A percentile compares a stretch with the other conserved stretches of the same genome.
phyloP scores from a whole-genome alignment of 2,888 invertebrate genomes.

The Diaperis boleti region DNA sequence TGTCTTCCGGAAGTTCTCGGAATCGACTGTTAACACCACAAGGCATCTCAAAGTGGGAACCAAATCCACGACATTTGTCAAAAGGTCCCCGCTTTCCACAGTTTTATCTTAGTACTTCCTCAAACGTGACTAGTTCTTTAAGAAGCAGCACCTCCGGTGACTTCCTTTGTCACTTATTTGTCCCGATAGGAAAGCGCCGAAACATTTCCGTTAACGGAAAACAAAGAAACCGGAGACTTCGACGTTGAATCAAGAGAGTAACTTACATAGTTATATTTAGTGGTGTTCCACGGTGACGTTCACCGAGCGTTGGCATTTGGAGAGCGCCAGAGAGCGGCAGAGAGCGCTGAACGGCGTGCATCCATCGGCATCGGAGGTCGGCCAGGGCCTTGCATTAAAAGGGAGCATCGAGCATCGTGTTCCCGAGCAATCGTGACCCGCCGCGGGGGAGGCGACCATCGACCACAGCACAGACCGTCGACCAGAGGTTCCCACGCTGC shows the following conservation, averaged over 20 bases:
- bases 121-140: conserved; percentile 8
- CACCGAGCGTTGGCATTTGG: conserved; percentile 44
- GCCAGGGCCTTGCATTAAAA: conserved; percentile 59
- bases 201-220: background rate
- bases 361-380: conserved; percentile 45
- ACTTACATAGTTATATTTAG: no score
- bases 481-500: conserved; percentile 62
- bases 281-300: conserved; percentile 34
- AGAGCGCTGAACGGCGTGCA: conserved; percentile 56
- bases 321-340: conserved; percentile 57
- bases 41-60: no score
- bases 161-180: background rate
- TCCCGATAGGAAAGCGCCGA: background rate
- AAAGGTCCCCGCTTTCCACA: background rate
- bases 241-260: conserved; percentile 33
- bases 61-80: no score
- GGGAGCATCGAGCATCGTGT: conserved; percentile 65
- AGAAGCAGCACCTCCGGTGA: background rate
- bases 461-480: conserved; percentile 51
- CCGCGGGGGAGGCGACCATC: conserved; percentile 63
- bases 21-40: no score
- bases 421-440: conserved; percentile 66
- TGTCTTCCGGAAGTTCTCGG: no score
- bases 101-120: conserved; percentile 4
- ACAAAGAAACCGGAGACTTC: conserved; percentile 35